phyloP scores from a whole-genome alignment of 2,113 vertebrate species.

The Morphnarchus princeps region DNA sequence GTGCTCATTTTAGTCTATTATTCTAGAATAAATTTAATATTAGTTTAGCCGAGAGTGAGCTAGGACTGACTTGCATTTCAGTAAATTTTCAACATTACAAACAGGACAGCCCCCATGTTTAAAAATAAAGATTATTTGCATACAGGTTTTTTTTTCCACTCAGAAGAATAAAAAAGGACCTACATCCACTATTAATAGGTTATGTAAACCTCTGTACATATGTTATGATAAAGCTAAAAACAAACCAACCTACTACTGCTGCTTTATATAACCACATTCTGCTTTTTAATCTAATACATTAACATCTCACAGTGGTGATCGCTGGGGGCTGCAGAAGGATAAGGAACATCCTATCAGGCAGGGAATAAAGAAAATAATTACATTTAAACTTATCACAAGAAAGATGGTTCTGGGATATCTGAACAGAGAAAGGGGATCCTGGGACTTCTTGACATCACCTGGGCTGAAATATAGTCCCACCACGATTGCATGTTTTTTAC shows the following conservation, averaged over 20 bases:
- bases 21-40: background rate
- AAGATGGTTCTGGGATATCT: background rate
- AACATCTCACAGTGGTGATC: background rate
- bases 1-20: background rate
- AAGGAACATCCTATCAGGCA: background rate
- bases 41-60: background rate
- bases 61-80: background rate
- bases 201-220: background rate
- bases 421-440: background rate
- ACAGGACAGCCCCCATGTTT: background rate
- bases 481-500: fast-evolving
- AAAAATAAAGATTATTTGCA: background rate
- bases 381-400: background rate
- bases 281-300: background rate
- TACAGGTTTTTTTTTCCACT: fast-evolving
- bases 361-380: background rate
- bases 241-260: background rate
- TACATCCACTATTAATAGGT: background rate
- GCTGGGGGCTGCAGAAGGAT: background rate
- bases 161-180: background rate
- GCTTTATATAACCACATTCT: background rate
- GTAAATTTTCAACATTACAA: background rate
- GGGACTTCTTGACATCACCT: background rate
- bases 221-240: background rate
- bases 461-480: background rate